Base-by-base conservation (phyloP, 2,797 vertebrate species). In the Chaenodraco wilsoni region DNA sequence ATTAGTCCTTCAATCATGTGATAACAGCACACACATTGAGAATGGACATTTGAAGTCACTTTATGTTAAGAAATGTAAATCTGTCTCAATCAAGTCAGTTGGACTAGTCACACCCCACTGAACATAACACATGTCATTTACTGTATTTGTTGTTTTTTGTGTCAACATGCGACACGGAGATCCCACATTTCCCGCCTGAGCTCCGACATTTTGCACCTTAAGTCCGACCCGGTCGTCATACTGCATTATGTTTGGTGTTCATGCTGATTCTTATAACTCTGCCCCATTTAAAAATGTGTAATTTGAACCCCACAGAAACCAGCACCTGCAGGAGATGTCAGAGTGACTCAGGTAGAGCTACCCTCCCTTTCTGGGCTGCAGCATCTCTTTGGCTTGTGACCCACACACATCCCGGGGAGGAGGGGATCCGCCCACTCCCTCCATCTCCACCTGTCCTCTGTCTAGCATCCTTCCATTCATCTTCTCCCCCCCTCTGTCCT, bases 251-350 rank as follows among this genome's bases (percentile, higher is more conserved):
- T 93, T 90, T 91, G 89, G 90, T 93, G 85, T 92, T 88, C 87
- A 87, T 94, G 90, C 88, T 93, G 92, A 91, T 91, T 89, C 89
- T 91, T 76, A 88, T 92, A 63, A 90, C 90, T 85, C 86, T 91
- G 76, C 87, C 91, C 89, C 92, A 68, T 94, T 92, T 92, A 91
- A 94, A 95, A 95, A 94, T 95, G 93, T 95, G 94, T 85, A 95
- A 95, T 95, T 95, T 95, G 93, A 95, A 95, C 95, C 95, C 94
- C 91, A 95, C 95, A 95, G 95, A 95, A 94, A 95, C 95, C 95
- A 95, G 89, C 95, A 95, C 92, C 95, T 95, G 95, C 95, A 95
- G 95, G 95, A 94, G 95, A 95, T 95, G 95, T 95, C 95, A 95
- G 90, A 95, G 93, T 95, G 95, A 95, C 91, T 94, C 95, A 95